A percentile compares a stretch with the other conserved stretches of the same genome.
Evolutionary conservation across 92 coral and sea anemone species (phyloP).

Genomic region (Pocillopora meandrina): DNA sequence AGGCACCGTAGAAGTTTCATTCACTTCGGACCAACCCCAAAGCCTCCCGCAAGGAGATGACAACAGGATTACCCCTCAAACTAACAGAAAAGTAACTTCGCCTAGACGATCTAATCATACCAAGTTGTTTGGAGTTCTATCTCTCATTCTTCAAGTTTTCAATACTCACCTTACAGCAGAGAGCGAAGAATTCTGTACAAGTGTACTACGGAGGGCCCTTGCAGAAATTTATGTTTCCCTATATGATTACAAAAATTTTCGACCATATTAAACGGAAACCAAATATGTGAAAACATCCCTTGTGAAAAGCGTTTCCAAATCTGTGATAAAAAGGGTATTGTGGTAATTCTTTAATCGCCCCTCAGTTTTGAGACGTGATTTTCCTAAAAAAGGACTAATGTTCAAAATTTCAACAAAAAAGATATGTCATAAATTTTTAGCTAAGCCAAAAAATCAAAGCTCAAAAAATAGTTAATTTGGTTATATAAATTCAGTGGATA

Average conservation of each 20-base stretch:
- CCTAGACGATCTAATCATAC: neutral
- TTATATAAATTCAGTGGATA: no score
- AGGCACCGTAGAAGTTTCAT: neutral
- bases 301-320: no score
- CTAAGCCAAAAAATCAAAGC: no score
- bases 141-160: slow-evolving; percentile 28
- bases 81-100: neutral
- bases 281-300: no score
- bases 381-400: no score
- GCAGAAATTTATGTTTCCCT: slow-evolving; percentile 5
- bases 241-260: neutral
- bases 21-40: neutral
- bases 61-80: neutral
- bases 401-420: no score
- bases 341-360: no score
- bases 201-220: slow-evolving; percentile 6
- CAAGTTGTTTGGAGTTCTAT: slow-evolving; percentile 19
- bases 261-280: no score
- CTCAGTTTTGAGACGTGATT: no score
- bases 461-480: no score
- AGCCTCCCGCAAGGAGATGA: neutral
- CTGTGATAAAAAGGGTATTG: no score
- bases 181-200: slow-evolving; percentile 12
- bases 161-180: slow-evolving; percentile 6
- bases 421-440: no score